Evolutionary conservation across 1,140 invertebrate genomes (phyloP), one percentile per base, ranked within the genome.

Genomic region (Contarinia nasturtii): DNA sequence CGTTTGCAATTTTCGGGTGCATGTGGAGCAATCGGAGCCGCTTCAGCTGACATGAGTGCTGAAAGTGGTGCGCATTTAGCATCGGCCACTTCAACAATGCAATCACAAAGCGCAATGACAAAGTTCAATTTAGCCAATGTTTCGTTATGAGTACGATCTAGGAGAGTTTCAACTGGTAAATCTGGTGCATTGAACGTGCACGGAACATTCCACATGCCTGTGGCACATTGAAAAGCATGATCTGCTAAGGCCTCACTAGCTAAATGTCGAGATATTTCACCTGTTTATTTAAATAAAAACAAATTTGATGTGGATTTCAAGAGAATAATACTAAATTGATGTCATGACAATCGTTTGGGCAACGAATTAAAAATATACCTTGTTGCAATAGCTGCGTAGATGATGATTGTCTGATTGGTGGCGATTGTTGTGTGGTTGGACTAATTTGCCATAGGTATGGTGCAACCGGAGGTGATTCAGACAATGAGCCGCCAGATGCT

Each of bases 121-220:
- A 94, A 96, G 59, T 89, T 89, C 36, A 96, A 69, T 63, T 95
- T 95, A 1, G 87, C 86, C 52, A 96, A 66, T 5, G 86, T 89
- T 61, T 94, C 88, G 65, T 91, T 92, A 65, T 96, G 92, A 58
- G 91, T 87, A 48, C 82, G 77, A 74, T 93, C 89, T 51, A 96
- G 74, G 17, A 98, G 70, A 18, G 92, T 96, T 68, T 98, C 93
- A 65, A 95, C 89, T 34, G 88, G 86, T 47, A 98, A 66, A 62
- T 95, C 91, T 7, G 90, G 90, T 21, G 83, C 77, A 20, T 87
- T 75, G 67, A 93, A 94, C 50, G 78, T 79, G 50, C 85, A 74
- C 48, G 78, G 80, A 48, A 27, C 27, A 27, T 27, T 27, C 27
- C 27, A 27, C 27, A 27, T 27, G 27, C 27, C 76, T 27, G 27